phyloP scores from a whole-genome alignment of 1,140 invertebrate genomes.

The Chymomyza costata region DNA sequence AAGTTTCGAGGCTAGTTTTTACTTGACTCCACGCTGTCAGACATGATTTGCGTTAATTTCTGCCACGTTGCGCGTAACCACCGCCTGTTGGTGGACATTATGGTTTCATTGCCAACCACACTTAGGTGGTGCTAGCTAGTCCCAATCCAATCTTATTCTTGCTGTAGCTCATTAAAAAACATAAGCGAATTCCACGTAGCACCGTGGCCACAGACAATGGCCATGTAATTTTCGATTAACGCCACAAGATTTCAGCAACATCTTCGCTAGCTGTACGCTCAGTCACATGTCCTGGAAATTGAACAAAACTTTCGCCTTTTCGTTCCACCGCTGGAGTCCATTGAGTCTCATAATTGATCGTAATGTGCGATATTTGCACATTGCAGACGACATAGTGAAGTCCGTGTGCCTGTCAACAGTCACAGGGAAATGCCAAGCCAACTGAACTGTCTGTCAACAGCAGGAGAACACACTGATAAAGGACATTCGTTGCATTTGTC shows the following conservation, averaged over 20 bases:
- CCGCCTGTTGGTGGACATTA: constrained; percentile 63
- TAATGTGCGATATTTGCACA: constrained; percentile 61
- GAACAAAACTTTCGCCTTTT: constrained; percentile 37
- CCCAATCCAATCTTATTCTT: no score
- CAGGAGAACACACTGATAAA: constrained; percentile 33
- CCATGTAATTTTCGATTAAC: constrained; percentile 70
- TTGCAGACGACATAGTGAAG: no score
- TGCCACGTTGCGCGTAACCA: background rate
- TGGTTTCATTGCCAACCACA: constrained; percentile 70
- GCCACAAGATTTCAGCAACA: constrained; percentile 50
- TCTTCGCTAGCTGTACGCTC: background rate
- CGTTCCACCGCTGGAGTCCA: constrained; percentile 57
- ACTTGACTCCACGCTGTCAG: constrained; percentile 17
- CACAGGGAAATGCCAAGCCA: constrained; percentile 12
- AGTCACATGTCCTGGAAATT: background rate
- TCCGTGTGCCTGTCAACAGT: constrained; percentile 49
- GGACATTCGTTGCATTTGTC: constrained; percentile 39
- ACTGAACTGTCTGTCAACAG: constrained; percentile 29
- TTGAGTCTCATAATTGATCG: constrained; percentile 71
- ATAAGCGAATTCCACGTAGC: constrained; percentile 54
- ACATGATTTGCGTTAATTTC: constrained; percentile 11
- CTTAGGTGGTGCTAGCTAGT: constrained; percentile 46
- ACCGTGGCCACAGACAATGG: constrained; percentile 55
- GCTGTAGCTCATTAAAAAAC: constrained; percentile 33
- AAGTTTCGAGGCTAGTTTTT: no score